Evolutionary conservation across 2,797 vertebrate genomes (phyloP), one percentile per base, ranked within the genome.

Genomic region (Takifugu ocellatus): DNA sequence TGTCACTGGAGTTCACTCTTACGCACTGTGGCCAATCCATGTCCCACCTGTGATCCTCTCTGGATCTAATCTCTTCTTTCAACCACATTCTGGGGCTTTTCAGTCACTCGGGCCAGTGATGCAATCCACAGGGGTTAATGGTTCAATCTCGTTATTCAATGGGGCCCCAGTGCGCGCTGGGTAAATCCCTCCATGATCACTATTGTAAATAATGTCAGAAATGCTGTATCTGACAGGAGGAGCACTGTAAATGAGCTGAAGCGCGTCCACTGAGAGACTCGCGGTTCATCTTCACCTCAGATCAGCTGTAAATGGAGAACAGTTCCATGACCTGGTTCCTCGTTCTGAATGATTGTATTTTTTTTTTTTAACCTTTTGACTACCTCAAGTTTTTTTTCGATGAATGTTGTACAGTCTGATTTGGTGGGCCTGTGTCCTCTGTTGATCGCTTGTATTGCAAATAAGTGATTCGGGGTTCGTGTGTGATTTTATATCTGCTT

Each of bases 341-440:
- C 59, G 21, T 61, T 50, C 51, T 64, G 49, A 61, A 52, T 78
- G 79, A 82, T 79, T 80, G 72, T 85, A 77, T 70, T 54, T 6
- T 45, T 17, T 17, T 21, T 52, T 77, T 39, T 62, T 73, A 64
- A 70, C 69, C 62, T 51, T 78, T 69, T 68, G 68, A 75, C 84
- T 88, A 87, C 86, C 84, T 88, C 84, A 78, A 71, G 59, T 14
- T 14, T 71, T 75, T 75, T 26, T 70, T 70, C 17, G 65, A 33
- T 79, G 75, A 82, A 80, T 77, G 67, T 86, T 62, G 61, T 70
- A 10, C 31, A 43, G 33, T 80, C 75, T 59, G 53, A 59, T 29
- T 64, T 60, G 65, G 69, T 68, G 14, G 66, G 57, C 56, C 44
- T 31, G 49, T 33, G 58, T 29, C 36, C 14, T 39, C 27, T 29